phyloP scores from a whole-genome alignment of 1,140 invertebrate genomes.

The Globodera rostochiensis region DNA sequence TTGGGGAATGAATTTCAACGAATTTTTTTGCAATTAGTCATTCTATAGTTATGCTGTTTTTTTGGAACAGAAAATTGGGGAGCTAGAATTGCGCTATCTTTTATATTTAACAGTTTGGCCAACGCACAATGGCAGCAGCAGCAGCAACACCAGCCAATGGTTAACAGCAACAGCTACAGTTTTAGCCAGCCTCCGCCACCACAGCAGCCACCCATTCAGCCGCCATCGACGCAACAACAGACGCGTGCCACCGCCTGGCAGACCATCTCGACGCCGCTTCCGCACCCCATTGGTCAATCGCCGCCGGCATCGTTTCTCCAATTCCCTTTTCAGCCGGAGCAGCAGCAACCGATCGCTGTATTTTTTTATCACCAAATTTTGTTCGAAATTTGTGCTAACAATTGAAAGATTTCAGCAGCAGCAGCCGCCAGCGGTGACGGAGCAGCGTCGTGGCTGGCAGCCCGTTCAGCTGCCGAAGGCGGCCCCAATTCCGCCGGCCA shows the following conservation, averaged over 20 bases:
- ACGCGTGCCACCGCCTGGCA: slow-evolving; percentile 4
- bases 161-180: background rate
- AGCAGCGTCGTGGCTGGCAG: slow-evolving; percentile 31
- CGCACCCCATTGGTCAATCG: background rate
- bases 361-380: no score
- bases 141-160: background rate
- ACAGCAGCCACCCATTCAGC: background rate
- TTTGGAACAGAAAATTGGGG: no score
- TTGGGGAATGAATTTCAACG: no score
- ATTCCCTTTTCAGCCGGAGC: no score
- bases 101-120: no score
- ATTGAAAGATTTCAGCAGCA: background rate
- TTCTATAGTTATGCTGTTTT: no score
- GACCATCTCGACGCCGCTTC: background rate
- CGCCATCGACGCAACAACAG: background rate
- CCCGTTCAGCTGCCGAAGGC: slow-evolving; percentile 21
- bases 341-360: background rate
- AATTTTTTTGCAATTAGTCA: no score
- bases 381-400: background rate
- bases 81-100: no score
- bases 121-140: background rate
- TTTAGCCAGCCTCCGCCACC: no score
- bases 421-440: slow-evolving; percentile 1
- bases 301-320: background rate
- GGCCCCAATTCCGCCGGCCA: slow-evolving; percentile 25